Evolutionary conservation across 2,113 vertebrate species (phyloP), one percentile per base, ranked within the genome.

Genomic region (Hyaena hyaena): DNA sequence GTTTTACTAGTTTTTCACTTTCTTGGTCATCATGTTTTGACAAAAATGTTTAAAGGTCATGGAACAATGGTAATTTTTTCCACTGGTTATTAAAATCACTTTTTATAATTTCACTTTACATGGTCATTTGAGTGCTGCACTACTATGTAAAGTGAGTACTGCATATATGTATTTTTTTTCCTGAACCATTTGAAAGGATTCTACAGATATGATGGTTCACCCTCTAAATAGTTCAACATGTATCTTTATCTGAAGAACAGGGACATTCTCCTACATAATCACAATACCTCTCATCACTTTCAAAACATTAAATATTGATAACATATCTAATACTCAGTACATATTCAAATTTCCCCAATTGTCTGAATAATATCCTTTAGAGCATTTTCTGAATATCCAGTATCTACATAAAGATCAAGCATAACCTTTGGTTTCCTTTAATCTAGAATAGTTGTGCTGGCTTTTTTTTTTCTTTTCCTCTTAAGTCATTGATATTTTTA

Each of bases 11-110:
- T 76, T 58, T 87, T 91, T 80, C 24, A 68, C 69, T 89, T 81
- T 76, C 31, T 58, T 80, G 58, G 88, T 23, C 2, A 35, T 94
- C 45, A 74, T 63, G 28, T 92, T 92, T 92, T 92, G 48, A 68
- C 24, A 81, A 69, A 92, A 63, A 80, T 84, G 63, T 84, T 96
- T 94, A 73, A 85, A 90, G 23, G 15, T 81, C 83, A 92, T 24
- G 24, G 24, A 90, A 86, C 39, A 66, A 28, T 26, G 7, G 1
- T 87, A 88, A 83, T 83, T 91, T 90, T 77, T 14, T 23, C 61
- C 35, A 71, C 9, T 69, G 26, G 35, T 45, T 71, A 88, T 95
- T 87, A 93, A 69, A 55, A 69, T 83, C 14, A 69, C 43, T 93
- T 95, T 45, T 5, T 17, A 80, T 5, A 87, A 61, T 71, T 82